Evolutionary conservation across 2,797 vertebrate species (phyloP).

Genomic region (Delichon dasypus): DNA sequence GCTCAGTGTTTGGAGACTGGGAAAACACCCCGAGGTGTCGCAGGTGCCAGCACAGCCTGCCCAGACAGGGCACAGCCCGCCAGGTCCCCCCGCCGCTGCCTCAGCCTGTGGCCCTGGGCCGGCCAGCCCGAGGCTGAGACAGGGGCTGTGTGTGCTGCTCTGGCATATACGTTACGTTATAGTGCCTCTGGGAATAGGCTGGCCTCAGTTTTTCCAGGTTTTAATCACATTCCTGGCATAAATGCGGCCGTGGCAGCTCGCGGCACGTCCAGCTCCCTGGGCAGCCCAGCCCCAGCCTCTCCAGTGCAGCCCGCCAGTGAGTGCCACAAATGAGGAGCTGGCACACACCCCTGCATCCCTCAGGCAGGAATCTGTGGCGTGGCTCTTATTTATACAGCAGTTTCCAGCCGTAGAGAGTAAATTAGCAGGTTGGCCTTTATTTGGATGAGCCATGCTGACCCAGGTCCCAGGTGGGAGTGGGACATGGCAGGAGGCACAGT

Average conservation of each 20-base stretch:
- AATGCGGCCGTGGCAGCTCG: slow-evolving; percentile 19
- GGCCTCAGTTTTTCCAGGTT: slow-evolving; percentile 63
- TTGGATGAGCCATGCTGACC: neutral
- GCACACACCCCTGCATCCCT: neutral
- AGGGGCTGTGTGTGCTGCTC: slow-evolving; percentile 59
- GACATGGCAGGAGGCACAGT: neutral
- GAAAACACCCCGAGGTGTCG: neutral
- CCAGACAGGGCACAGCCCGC: neutral
- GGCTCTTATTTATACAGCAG: neutral
- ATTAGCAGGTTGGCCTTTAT: neutral
- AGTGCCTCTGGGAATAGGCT: slow-evolving; percentile 41
- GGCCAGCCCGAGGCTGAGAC: slow-evolving; percentile 6
- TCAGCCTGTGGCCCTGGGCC: neutral
- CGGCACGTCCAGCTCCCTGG: neutral
- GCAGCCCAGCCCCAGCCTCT: neutral
- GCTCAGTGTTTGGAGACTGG: neutral
- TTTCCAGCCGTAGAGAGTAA: neutral
- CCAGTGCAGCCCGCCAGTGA: neutral
- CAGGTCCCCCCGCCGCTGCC: neutral
- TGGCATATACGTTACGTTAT: slow-evolving; percentile 3
- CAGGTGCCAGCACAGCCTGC: neutral
- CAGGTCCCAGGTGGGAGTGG: neutral
- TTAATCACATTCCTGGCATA: slow-evolving; percentile 72
- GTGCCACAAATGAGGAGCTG: neutral
- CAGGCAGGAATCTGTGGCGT: neutral